These are phyloP conservation scores for Gorsachius magnificus DNA, from an alignment of 2,797 vertebrate species.

Conservation along the genomic window DNA sequence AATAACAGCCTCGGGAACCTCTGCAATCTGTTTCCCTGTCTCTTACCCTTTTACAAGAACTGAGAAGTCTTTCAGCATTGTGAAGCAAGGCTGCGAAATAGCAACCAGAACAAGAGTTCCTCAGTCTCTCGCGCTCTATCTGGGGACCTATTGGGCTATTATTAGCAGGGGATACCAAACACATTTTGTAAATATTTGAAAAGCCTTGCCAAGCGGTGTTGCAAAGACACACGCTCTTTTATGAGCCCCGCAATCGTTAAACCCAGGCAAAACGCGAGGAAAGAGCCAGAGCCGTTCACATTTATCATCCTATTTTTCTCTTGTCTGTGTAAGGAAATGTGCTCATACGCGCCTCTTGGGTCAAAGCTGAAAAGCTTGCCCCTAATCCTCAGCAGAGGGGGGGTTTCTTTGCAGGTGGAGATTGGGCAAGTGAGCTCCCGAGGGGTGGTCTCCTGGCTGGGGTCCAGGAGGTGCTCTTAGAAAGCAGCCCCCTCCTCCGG, in stretches of 20 bases:
- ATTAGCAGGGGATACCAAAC: constrained; percentile 74
- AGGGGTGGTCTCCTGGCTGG: neutral
- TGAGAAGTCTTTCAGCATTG: constrained; percentile 74
- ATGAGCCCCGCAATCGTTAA: neutral
- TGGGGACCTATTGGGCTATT: constrained; percentile 72
- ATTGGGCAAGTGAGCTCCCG: accelerated
- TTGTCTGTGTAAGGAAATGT: neutral
- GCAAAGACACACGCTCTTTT: constrained; percentile 67
- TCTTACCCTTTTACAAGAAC: constrained; percentile 67
- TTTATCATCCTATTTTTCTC: neutral
- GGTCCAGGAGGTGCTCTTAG: neutral
- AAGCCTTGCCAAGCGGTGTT: constrained; percentile 56
- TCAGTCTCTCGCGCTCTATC: constrained; percentile 58
- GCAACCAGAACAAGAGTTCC: constrained; percentile 71
- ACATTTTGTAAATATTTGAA: constrained; percentile 77
- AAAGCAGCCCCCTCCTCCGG: neutral
- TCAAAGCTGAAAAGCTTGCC: neutral
- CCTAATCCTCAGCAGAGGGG: neutral
- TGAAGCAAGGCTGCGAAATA: constrained; percentile 57
- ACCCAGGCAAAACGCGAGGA: neutral
- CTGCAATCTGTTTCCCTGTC: constrained; percentile 63
- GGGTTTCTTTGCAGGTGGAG: neutral
- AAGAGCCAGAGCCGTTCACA: neutral
- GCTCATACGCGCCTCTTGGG: neutral
- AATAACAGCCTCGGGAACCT: constrained; percentile 73